Percentiles rank a stretch among this genome's conserved stretches.
These are phyloP conservation scores for Chymomyza caudatula DNA, from an alignment of 2,888 invertebrate genomes.

Conservation along the genomic window DNA sequence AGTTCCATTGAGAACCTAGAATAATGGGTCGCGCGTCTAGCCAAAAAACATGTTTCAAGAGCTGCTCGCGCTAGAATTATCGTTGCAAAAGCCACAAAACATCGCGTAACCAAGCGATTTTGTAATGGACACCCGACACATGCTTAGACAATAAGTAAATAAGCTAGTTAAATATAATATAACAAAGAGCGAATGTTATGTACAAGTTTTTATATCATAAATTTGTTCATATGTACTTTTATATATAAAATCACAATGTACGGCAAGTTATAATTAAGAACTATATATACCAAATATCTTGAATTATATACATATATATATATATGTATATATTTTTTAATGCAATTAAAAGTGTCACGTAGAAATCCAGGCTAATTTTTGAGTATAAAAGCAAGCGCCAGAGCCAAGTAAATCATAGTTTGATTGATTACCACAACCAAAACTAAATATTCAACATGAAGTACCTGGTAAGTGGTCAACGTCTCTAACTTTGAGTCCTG, in stretches of 20 bases:
- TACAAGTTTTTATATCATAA: too few relatives aligned
- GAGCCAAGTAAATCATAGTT: constrained; percentile 55
- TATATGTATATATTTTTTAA: background rate
- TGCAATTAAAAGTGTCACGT: constrained; percentile 32
- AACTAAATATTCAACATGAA: constrained; percentile 63
- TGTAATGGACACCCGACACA: constrained; percentile 38
- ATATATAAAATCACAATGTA: background rate
- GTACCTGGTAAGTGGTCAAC: constrained; percentile 59
- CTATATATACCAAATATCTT: background rate
- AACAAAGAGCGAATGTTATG: background rate
- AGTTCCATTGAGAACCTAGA: constrained; percentile 39
- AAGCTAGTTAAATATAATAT: background rate
- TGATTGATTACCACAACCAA: constrained; percentile 62
- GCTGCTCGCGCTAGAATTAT: constrained; percentile 21
- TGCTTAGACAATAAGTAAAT: constrained; percentile 11
- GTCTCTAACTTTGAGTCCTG: background rate
- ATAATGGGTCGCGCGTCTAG: constrained; percentile 1
- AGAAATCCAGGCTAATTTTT: constrained; percentile 39
- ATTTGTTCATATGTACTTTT: too few relatives aligned
- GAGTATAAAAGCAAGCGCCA: constrained; percentile 48
- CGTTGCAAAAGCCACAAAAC: constrained; percentile 37
- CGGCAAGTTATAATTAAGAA: background rate
- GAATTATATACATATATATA: background rate
- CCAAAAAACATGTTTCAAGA: background rate
- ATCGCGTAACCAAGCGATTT: constrained; percentile 61